Evolutionary conservation across 2,113 vertebrate genomes (phyloP), one percentile per base, ranked within the genome.

Genomic region (Xenus cinereus): DNA sequence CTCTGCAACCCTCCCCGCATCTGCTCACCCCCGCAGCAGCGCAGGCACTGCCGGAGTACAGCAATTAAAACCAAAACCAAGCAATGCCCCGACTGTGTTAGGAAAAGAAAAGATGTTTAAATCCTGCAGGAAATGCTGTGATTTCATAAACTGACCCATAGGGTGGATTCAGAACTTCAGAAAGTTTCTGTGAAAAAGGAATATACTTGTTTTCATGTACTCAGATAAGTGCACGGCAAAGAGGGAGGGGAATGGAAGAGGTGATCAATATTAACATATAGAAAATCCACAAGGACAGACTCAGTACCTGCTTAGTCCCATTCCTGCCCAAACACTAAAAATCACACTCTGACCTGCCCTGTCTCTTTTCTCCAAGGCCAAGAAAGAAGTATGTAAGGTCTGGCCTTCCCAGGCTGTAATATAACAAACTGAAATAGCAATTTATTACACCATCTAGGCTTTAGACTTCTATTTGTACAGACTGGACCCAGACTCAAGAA

Each of bases 211-310:
- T 20, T 37, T 13, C 8, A n/a, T 27, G 33, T 24, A 69, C 24
- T n/a, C 22, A 50, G 19, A 53, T 15, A 24, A 53, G 14, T 0
- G 4, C 35, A n/a, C 3, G n/a, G 37, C 41, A 45, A 78, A 60
- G 32, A 51, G 14, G 28, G 68, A 39, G 20, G 7, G 20, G 30
- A 73, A 63, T 6, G 43, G 60, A 56, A 57, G 74, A 56, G 19
- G 27, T 12, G 8, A 71, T 16, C 27, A 82, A 4, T 20, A 48
- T 2, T 24, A 45, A 27, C 45, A 23, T n/a, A 48, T 0, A n/a
- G 33, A 64, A 81, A 51, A n/a, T 26, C 41, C 33, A 26, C 14
- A n/a, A 5, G 27, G 41, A 80, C 33, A 39, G 68, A 27, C 21
- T n/a, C 17, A 30, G 48, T 12, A 15, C 21, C 56, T 64, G 33